These are phyloP conservation scores for Montipora capitata DNA, from an alignment of 92 coral and sea anemone genomes.

Conservation along the genomic window DNA sequence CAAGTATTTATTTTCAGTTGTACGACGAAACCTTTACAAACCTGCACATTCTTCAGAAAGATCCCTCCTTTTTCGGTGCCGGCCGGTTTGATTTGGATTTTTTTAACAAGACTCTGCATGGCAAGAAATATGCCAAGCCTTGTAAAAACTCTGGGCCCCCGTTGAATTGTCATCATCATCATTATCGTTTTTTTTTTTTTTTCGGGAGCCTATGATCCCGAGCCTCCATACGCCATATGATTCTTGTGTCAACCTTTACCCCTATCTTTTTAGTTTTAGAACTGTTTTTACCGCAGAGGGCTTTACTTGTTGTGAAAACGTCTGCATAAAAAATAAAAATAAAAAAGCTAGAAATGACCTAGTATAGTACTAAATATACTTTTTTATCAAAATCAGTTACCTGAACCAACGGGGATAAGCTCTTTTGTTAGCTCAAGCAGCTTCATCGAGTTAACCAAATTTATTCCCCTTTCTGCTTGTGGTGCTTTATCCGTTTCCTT, in stretches of 20 bases:
- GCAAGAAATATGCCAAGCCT: not conserved
- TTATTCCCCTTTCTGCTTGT: slow-evolving; percentile 30
- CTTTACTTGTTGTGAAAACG: slow-evolving; percentile 14
- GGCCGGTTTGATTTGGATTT: not conserved
- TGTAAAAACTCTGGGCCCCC: not conserved
- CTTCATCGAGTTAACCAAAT: not conserved
- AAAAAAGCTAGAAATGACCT: not conserved
- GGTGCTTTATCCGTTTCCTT: not conserved
- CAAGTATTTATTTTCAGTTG: not conserved
- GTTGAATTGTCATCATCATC: not conserved
- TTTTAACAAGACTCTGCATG: not conserved
- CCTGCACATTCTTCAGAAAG: not conserved
- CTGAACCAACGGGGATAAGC: slow-evolving; percentile 50
- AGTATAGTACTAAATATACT: not conserved
- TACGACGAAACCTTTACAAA: not conserved
- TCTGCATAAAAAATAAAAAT: not conserved
- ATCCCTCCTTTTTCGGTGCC: not conserved
- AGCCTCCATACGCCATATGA: not conserved
- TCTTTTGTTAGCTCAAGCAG: slow-evolving; percentile 34
- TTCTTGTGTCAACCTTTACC: not conserved
- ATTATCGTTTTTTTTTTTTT: not conserved
- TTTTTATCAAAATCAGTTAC: not conserved
- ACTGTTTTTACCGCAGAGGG: slow-evolving; percentile 12
- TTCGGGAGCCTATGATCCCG: no score
- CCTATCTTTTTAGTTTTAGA: no score